Conservation (phyloP, 1,140 invertebrate species). For the Pachypsylla venusta region DNA sequence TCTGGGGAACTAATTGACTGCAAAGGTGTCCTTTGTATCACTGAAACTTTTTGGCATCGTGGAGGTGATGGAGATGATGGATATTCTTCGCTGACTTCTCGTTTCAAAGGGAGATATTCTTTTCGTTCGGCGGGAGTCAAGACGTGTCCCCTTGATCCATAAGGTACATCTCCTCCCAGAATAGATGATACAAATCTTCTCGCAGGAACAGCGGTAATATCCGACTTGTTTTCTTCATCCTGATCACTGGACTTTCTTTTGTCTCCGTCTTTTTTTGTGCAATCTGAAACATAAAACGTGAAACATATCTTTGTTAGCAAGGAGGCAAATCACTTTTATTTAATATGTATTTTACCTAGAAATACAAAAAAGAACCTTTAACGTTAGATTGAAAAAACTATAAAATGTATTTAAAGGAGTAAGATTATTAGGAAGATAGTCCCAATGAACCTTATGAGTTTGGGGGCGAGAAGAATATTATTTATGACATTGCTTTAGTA, state of each 20-base stretch:
- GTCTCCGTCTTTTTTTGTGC: not conserved
- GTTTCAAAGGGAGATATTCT: conserved; percentile 48
- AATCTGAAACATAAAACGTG: not conserved
- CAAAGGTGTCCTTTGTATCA: conserved; percentile 64
- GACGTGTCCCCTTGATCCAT: conserved; percentile 48
- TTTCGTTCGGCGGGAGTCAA: conserved; percentile 60
- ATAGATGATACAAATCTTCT: conserved; percentile 60
- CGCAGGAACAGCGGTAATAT: conserved; percentile 30
- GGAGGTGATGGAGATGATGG: conserved; percentile 9
- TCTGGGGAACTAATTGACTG: conserved; percentile 24
- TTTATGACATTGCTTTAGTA: no score
- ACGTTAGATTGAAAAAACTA: no score
- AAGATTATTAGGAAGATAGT: no score
- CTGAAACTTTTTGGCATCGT: conserved; percentile 37
- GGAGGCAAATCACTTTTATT: no score
- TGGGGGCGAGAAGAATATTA: no score
- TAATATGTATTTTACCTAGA: no score
- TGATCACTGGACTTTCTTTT: not conserved
- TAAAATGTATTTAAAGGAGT: no score
- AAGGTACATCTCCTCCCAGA: conserved; percentile 55
- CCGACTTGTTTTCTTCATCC: not conserved
- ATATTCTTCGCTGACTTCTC: not conserved
- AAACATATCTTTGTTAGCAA: no score
- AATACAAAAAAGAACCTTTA: no score
- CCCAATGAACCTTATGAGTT: no score